Base-by-base conservation (phyloP, 1,140 invertebrate genomes). In the Listronotus bonariensis region DNA sequence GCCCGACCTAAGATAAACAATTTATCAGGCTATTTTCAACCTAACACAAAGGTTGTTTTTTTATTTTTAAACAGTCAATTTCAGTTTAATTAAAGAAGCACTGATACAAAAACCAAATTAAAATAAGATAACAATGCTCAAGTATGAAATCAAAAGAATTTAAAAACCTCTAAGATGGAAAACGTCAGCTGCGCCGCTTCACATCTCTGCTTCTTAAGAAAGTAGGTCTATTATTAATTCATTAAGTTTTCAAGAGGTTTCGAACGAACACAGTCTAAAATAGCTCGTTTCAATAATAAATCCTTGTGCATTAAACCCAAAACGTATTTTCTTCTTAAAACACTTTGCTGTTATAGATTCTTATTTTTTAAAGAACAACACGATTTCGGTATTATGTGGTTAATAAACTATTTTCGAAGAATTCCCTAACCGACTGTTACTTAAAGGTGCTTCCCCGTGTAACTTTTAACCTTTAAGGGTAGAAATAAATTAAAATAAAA, bases 191-290 rank as follows among this genome's bases (percentile, higher is more conserved):
- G 61, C 31, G 20, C 26, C 32, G 32, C 34, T 63, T 63, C 61
- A 42, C 61, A 63, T 42, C 38, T 54, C 43, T 55, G 43, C 42
- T 56, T 62, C 38, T 34, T 63, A 54, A 63, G 51, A 55, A 63
- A 63, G 61, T 63, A 49, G 61, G 59, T 62, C 61, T 63, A 63
- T 63, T 63, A 63, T 63, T 63, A 63, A 63, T 63, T 63, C 61
- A 63, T 63, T 63, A 55, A 55, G 61, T 63, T 63, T 63, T 63
- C 61, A 49, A 63, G 61, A 63, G 52, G 42, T 56, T 49, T 54
- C 52, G 61, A 48, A 46, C 41, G 52, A 63, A 45, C 18, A 38
- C 52, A 40, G 48, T 56, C 53, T 63, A 63, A 63, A 63, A 63
- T 63, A 55, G 61, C 42, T 63, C 61, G 61, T 54, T 48, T 63